These are phyloP conservation scores for Ennomos quercinarius DNA, from an alignment of 2,888 invertebrate genomes.

Conservation along the genomic window DNA sequence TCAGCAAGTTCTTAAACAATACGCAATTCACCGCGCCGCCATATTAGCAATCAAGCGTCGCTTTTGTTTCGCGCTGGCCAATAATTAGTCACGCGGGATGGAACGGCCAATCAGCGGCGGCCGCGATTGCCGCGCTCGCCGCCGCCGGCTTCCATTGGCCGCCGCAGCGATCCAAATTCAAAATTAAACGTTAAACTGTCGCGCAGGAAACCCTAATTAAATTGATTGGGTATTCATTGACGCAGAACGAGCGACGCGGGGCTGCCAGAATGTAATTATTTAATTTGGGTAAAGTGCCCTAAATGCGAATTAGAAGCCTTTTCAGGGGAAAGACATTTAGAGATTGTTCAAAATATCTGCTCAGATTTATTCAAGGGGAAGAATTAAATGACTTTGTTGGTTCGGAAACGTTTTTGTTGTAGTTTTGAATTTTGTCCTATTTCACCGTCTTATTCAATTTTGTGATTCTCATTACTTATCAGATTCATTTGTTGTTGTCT, in stretches of 20 bases:
- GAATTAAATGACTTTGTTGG: background rate
- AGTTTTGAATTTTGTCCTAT: background rate
- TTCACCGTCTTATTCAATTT: too few relatives aligned
- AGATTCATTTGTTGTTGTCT: too few relatives aligned
- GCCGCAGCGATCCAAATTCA: conserved; percentile 49
- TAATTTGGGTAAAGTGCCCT: conserved; percentile 35
- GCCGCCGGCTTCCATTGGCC: conserved; percentile 60
- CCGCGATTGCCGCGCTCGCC: conserved; percentile 45
- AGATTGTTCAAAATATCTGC: conserved; percentile 16
- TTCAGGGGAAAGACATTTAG: conserved; percentile 12
- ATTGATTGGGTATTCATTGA: conserved; percentile 64
- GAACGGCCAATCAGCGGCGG: conserved; percentile 64
- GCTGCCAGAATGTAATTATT: conserved; percentile 37
- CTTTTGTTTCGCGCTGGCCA: conserved; percentile 69
- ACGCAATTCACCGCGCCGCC: conserved; percentile 53
- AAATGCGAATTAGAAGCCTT: conserved; percentile 33
- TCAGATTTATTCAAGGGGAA: conserved; percentile 7
- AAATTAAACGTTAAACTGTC: conserved; percentile 59
- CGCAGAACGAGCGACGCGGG: conserved; percentile 12
- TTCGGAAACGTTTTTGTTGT: background rate
- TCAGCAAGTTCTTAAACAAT: conserved; percentile 61
- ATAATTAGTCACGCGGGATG: conserved; percentile 66
- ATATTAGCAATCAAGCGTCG: conserved; percentile 60
- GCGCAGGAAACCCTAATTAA: conserved; percentile 60
- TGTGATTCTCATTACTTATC: too few relatives aligned